A percentile compares a stretch with the other conserved stretches of the same genome.
Conservation (phyloP, 2,888 invertebrate genomes). For the Sphaerophoria rueppellii region DNA sequence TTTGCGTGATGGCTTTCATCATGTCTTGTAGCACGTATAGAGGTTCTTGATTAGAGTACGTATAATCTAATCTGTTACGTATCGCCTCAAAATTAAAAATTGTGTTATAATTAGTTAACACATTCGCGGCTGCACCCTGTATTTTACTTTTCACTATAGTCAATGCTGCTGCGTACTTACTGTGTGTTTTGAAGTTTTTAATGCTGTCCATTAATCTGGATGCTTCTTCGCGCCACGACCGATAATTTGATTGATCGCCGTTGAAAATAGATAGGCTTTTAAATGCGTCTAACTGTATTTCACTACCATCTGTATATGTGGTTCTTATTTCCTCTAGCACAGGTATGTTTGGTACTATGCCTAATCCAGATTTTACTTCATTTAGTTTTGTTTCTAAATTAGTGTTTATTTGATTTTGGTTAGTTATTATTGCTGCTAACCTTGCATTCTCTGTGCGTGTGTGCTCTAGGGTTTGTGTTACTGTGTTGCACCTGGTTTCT, state of each 20-base stretch:
- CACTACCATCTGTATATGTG: slow-evolving; percentile 2
- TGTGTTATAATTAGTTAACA: too few relatives aligned
- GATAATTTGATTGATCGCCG: slow-evolving; percentile 23
- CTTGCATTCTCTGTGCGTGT: slow-evolving; percentile 13
- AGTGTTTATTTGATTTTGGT: slow-evolving; percentile 3
- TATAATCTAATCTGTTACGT: too few relatives aligned
- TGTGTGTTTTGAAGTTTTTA: slow-evolving; percentile 3
- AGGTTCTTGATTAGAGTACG: too few relatives aligned
- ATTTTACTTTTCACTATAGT: too few relatives aligned
- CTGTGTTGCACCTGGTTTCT: slow-evolving; percentile 6
- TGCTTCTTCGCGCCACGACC: slow-evolving; percentile 10
- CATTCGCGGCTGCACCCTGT: too few relatives aligned
- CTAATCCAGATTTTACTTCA: too few relatives aligned
- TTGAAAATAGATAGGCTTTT: slow-evolving; percentile 8
- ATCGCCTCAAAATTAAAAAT: too few relatives aligned
- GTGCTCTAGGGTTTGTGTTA: slow-evolving; percentile 5
- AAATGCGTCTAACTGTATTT: slow-evolving; percentile 19
- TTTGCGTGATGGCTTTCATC: background rate
- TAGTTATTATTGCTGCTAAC: slow-evolving; percentile 10
- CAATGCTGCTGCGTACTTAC: too few relatives aligned
- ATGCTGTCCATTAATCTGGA: slow-evolving; percentile 18
- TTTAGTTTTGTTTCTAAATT: too few relatives aligned
- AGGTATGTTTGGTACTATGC: too few relatives aligned
- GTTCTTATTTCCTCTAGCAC: too few relatives aligned
- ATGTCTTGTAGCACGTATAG: background rate